These are phyloP conservation scores for Drosophila tani DNA, from an alignment of 1,140 invertebrate species.

Conservation along the genomic window DNA sequence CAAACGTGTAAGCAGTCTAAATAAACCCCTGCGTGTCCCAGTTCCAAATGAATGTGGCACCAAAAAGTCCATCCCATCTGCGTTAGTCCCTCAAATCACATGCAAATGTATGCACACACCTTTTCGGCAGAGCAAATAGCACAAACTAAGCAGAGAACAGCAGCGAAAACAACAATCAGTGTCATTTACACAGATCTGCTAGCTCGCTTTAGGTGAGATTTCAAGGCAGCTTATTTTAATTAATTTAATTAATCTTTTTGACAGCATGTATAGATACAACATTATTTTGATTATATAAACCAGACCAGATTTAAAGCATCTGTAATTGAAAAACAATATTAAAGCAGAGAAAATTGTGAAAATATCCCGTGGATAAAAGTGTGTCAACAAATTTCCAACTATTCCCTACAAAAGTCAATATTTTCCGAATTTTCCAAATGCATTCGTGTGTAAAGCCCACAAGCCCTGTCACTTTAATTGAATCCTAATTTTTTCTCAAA, in stretches of 20 bases:
- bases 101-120: conserved; percentile 68
- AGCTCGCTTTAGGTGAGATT: conserved; percentile 23
- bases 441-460: conserved; percentile 25
- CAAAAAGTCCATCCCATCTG: conserved; percentile 26
- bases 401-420: background rate
- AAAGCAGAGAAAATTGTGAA: background rate
- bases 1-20: conserved; percentile 56
- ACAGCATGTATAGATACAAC: too few relatives aligned
- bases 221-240: too few relatives aligned
- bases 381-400: background rate
- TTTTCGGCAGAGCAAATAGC: background rate
- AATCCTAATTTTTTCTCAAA: conserved; percentile 23
- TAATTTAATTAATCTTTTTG: too few relatives aligned
- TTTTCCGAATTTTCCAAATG: background rate
- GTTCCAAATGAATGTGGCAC: conserved; percentile 11
- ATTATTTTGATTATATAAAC: too few relatives aligned
- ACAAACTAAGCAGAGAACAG: conserved; percentile 4
- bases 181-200: conserved; percentile 36
- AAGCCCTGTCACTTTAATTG: conserved; percentile 32
- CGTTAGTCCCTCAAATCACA: conserved; percentile 35
- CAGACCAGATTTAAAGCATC: background rate
- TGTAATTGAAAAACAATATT: too few relatives aligned
- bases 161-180: conserved; percentile 30
- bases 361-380: background rate
- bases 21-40: conserved; percentile 10